A percentile compares a stretch with the other conserved stretches of the same genome.
Evolutionary conservation across 2,888 invertebrate genomes (phyloP).

Genomic region (Hyalella azteca): DNA sequence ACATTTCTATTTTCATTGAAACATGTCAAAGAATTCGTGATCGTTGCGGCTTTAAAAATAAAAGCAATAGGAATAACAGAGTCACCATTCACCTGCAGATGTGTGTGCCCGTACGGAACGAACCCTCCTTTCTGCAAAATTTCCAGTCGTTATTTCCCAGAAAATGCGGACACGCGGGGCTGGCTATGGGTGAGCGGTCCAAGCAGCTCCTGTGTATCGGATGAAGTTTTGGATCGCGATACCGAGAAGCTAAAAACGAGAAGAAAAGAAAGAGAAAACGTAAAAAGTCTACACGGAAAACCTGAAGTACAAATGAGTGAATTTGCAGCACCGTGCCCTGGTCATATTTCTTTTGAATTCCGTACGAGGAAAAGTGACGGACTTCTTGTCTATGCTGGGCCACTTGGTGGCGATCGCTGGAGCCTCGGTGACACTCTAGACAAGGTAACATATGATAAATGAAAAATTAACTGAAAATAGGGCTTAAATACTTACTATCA

Average conservation of each 20-base stretch:
- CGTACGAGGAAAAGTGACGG: slow-evolving; percentile 90
- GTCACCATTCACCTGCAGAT: slow-evolving; percentile 65
- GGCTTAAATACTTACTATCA: too few species aligned
- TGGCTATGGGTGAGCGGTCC: slow-evolving; percentile 1
- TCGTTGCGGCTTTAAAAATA: too few species aligned
- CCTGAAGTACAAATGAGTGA: too few species aligned
- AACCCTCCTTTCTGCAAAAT: slow-evolving; percentile 80
- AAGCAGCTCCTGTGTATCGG: neutral
- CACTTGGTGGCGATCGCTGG: slow-evolving; percentile 62
- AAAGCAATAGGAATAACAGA: too few species aligned
- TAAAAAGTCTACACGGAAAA: too few species aligned
- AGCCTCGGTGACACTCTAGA: neutral
- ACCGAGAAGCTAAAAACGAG: neutral
- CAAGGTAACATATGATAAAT: too few species aligned
- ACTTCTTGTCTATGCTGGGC: slow-evolving; percentile 91
- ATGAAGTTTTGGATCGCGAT: slow-evolving; percentile 8
- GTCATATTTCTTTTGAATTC: slow-evolving; percentile 93
- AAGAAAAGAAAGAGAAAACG: slow-evolving; percentile 65
- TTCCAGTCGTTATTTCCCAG: slow-evolving; percentile 40
- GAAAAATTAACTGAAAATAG: too few species aligned
- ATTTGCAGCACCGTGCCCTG: slow-evolving; percentile 70
- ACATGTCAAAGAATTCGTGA: too few species aligned
- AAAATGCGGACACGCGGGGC: slow-evolving; percentile 34
- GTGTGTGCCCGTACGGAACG: slow-evolving; percentile 80
- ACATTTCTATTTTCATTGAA: too few species aligned